phyloP scores from a whole-genome alignment of 2,888 invertebrate genomes.

The Apomyelois bistriatella region DNA sequence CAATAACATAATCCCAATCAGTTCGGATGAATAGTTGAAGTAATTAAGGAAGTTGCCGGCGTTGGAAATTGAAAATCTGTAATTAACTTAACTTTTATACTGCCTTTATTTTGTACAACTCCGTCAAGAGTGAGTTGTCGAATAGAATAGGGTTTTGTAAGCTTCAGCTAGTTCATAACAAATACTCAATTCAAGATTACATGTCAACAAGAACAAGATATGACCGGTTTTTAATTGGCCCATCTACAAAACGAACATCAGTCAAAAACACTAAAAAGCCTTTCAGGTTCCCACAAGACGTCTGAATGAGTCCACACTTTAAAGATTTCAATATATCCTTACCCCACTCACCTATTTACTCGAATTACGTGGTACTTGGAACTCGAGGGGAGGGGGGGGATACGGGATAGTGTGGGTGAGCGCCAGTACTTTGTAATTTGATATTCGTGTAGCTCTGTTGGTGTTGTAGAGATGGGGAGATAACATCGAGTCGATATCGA shows the following conservation, averaged over 20 bases:
- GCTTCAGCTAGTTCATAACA: no score
- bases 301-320: conserved; percentile 53
- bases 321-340: conserved; percentile 63
- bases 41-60: background rate
- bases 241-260: background rate
- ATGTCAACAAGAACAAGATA: no score
- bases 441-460: conserved; percentile 57
- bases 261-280: background rate
- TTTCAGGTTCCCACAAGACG: conserved; percentile 15
- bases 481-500: conserved; percentile 9
- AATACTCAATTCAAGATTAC: no score
- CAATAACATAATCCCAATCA: background rate
- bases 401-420: conserved; percentile 35
- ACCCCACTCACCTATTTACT: conserved; percentile 21
- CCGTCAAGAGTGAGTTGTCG: background rate
- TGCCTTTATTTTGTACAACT: background rate
- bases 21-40: background rate
- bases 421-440: conserved; percentile 55
- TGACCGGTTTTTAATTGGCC: no score
- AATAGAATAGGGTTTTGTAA: no score
- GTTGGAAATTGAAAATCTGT: background rate
- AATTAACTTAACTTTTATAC: background rate
- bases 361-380: conserved; percentile 26
- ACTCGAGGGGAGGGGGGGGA: conserved; percentile 26
- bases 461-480: conserved; percentile 38